Evolutionary conservation across 2,888 invertebrate genomes (phyloP).

Genomic region (Plemyria rubiginata): DNA sequence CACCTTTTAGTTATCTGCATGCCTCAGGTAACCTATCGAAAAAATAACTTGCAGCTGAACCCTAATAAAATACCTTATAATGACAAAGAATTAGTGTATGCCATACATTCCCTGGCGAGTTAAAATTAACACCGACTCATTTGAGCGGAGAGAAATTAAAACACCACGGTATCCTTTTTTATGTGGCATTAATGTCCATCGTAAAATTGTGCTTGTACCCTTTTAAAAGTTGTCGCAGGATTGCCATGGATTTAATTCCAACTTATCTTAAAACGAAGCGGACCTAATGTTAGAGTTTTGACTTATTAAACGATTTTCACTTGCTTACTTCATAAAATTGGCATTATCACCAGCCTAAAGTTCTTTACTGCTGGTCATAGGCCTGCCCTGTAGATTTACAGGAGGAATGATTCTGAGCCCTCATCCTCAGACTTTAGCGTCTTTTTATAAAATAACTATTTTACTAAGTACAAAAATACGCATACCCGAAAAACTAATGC

Average conservation of each 20-base stretch:
- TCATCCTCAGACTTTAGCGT: too few relatives aligned
- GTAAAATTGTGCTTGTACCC: conserved; percentile 71
- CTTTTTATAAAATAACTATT: too few relatives aligned
- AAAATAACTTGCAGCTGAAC: conserved; percentile 29
- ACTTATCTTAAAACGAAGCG: conserved; percentile 28
- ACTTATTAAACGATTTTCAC: too few relatives aligned
- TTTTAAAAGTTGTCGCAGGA: conserved; percentile 70
- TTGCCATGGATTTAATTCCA: conserved; percentile 34
- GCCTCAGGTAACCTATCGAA: conserved; percentile 9
- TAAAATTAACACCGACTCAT: conserved; percentile 82
- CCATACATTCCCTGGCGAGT: conserved; percentile 59
- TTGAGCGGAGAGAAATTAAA: conserved; percentile 79
- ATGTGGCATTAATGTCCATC: conserved; percentile 81
- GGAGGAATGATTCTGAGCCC: too few relatives aligned
- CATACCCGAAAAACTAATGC: too few relatives aligned
- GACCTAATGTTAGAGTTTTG: background rate
- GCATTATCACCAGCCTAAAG: too few relatives aligned
- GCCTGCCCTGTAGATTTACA: too few relatives aligned
- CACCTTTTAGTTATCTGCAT: background rate
- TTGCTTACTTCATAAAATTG: too few relatives aligned
- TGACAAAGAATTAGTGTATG: conserved; percentile 76
- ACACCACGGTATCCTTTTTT: conserved; percentile 77
- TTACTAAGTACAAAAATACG: too few relatives aligned
- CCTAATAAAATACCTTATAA: conserved; percentile 68
- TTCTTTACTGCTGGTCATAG: too few relatives aligned